Conservation (phyloP, 2,888 invertebrate genomes). For the Meliscaeva auricollis region DNA sequence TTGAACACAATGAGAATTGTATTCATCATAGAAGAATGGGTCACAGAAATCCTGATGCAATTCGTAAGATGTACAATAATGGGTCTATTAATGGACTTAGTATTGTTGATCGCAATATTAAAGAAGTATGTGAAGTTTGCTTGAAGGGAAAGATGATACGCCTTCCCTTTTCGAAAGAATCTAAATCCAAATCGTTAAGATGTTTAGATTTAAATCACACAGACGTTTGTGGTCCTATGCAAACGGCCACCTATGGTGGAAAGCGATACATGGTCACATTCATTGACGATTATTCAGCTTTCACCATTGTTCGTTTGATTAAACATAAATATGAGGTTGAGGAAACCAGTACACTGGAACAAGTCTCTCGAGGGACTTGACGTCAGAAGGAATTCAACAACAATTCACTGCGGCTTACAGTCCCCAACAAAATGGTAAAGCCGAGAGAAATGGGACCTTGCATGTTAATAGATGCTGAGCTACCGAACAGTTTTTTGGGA, state of each 20-base stretch:
- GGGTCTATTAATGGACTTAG: not conserved
- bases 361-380: no score
- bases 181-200: not conserved
- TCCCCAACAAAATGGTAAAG: not conserved
- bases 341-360: no score
- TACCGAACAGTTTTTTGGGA: not conserved
- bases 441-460: not conserved
- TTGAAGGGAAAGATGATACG: conserved; percentile 6
- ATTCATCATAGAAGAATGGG: conserved; percentile 14
- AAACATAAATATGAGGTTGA: no score
- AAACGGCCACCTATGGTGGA: not conserved
- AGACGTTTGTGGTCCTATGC: no score
- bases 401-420: no score
- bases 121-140: not conserved
- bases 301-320: not conserved
- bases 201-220: not conserved
- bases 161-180: not conserved
- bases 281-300: conserved; percentile 2
- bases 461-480: not conserved
- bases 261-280: conserved; percentile 1
- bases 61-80: conserved; percentile 1
- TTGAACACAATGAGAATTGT: conserved; percentile 8
- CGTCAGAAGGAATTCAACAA: not conserved
- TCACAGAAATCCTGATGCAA: conserved; percentile 13
- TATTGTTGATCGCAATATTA: conserved; percentile 4